Conservation (phyloP, 2,888 invertebrate species). For the Emmelina monodactyla region DNA sequence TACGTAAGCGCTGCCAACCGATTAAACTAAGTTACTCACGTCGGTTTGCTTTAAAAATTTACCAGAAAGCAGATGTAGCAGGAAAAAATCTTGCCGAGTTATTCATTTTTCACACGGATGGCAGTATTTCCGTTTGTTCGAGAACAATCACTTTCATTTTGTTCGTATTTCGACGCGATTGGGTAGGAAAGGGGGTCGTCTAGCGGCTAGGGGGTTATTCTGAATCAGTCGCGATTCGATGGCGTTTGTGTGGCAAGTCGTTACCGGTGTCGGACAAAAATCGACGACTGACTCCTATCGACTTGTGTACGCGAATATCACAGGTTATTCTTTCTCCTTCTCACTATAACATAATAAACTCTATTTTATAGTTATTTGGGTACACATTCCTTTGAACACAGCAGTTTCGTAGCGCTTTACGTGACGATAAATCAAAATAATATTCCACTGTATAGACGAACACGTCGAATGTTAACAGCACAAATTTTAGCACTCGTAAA, state of each 20-base stretch:
- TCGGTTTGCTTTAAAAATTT: constrained; percentile 24
- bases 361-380: no score
- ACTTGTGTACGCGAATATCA: constrained; percentile 25
- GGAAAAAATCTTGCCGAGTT: constrained; percentile 35
- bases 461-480: neutral
- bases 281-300: constrained; percentile 19
- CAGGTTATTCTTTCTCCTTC: no score
- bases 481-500: no score
- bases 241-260: constrained; percentile 41
- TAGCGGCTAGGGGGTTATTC: constrained; percentile 25
- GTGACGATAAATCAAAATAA: neutral
- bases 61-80: constrained; percentile 3
- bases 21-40: no score
- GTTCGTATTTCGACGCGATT: constrained; percentile 24
- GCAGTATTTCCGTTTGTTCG: constrained; percentile 46
- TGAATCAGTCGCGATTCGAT: constrained; percentile 29
- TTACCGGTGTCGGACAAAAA: constrained; percentile 33
- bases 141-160: constrained; percentile 42
- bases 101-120: constrained; percentile 37
- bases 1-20: no score
- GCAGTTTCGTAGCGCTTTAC: no score
- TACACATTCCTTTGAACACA: no score
- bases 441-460: neutral
- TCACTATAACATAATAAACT: no score
- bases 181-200: constrained; percentile 25